Evolutionary conservation across 2,888 invertebrate genomes (phyloP), one percentile per base, ranked within the genome.

Genomic region (Epinotia brunnichana): DNA sequence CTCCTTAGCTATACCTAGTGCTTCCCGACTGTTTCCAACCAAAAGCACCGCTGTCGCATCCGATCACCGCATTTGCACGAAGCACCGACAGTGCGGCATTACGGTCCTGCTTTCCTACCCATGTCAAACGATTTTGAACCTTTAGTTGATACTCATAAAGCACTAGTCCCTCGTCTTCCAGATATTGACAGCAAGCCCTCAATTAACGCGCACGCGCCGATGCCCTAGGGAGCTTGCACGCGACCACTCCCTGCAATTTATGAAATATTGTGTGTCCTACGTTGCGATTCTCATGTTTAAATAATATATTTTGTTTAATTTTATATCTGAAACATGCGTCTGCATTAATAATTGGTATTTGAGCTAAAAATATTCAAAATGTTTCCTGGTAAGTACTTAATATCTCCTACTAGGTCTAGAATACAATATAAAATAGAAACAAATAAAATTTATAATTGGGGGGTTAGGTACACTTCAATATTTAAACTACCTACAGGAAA

Each of bases 151-250:
- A 1, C 7, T 1, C 5, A 66, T 66, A 56, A n/a, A 24, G 39
- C 11, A 54, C 21, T 41, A 2, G 19, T 54, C 54, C 1, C 41
- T 7, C 54, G 41, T 66, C 66, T 54, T 21, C 1, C 7, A 39
- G 54, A 41, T 54, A 41, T 15, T 13, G 35, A 11, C 73, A 70
- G 76, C 80, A 81, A 84, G 84, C 89, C 90, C 85, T 87, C 89
- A 89, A 87, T 89, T 90, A 90, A 83, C 75, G 85, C 86, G 90
- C 91, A 90, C 91, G 89, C 90, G 90, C 85, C 85, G 79, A 73
- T 78, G 78, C 91, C 88, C 90, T 67, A 68, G 91, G 90, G 91
- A 90, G 78, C 75, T 74, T 76, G 84, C 91, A 91, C 91, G 89
- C 89, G 91, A 83, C 90, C 78, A 77, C 86, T 87, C 89, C 80